Percentiles rank a stretch among this genome's conserved stretches.
These are phyloP conservation scores for Diachasmimorpha longicaudata DNA, from an alignment of 1,140 invertebrate genomes.

Conservation along the genomic window DNA sequence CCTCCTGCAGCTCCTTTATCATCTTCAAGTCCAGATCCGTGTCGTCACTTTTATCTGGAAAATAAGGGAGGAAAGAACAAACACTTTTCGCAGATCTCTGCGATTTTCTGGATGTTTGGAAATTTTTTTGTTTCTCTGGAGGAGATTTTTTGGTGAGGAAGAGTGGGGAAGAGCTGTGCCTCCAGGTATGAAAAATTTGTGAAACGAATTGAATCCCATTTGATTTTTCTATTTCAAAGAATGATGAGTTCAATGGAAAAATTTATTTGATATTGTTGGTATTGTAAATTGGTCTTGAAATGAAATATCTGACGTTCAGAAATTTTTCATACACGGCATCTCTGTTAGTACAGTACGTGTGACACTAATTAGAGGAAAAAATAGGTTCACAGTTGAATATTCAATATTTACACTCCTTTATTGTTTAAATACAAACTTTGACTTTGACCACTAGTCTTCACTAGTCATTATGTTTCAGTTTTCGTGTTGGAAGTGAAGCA, in stretches of 20 bases:
- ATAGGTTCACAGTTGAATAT: slow-evolving; percentile 37
- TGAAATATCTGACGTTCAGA: too few relatives aligned
- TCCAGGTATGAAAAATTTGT: too few relatives aligned
- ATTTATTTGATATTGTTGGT: too few relatives aligned
- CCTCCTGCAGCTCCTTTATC: slow-evolving; percentile 2
- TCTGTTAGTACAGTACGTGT: not conserved
- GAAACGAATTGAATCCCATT: slow-evolving; percentile 6
- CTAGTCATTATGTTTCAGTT: not conserved
- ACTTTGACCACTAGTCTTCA: slow-evolving; percentile 15
- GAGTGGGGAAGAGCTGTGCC: too few relatives aligned
- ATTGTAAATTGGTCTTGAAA: too few relatives aligned
- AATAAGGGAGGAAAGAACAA: slow-evolving; percentile 41
- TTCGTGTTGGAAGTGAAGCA: not conserved
- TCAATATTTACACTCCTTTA: slow-evolving; percentile 53
- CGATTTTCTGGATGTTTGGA: not conserved
- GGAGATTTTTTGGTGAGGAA: too few relatives aligned
- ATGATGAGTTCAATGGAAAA: too few relatives aligned
- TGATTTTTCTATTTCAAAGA: not conserved
- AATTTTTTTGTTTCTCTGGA: too few relatives aligned
- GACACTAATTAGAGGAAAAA: not conserved
- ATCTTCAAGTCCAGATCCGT: slow-evolving; percentile 14
- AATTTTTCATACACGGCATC: not conserved
- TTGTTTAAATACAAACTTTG: slow-evolving; percentile 46
- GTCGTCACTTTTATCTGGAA: slow-evolving; percentile 44
- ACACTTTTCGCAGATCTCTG: slow-evolving; percentile 28